Evolutionary conservation across 2,113 vertebrate genomes (phyloP).

Genomic region (Xenus cinereus): DNA sequence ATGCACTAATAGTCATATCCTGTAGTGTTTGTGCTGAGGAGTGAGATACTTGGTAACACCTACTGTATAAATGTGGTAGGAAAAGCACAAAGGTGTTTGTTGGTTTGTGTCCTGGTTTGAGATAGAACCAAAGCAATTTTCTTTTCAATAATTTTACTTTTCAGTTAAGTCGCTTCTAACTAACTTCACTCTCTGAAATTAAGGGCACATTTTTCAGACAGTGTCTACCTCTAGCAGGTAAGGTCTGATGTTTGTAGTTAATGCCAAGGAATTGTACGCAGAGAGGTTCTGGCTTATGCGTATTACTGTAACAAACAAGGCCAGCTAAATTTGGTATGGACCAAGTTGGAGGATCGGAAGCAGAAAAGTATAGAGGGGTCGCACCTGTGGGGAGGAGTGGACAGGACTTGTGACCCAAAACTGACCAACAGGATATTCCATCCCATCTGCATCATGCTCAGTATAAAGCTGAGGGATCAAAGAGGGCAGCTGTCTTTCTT

Average conservation of each 20-base stretch:
- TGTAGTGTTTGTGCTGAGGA: neutral
- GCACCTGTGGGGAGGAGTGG: neutral
- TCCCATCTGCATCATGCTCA: neutral
- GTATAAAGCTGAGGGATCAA: neutral
- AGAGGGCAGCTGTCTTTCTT: neutral
- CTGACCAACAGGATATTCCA: neutral
- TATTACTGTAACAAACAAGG: neutral
- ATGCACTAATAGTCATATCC: neutral
- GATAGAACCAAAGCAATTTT: neutral
- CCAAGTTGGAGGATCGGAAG: neutral
- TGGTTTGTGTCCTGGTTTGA: neutral
- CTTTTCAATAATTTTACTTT: neutral
- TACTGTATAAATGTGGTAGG: neutral
- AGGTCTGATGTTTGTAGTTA: neutral
- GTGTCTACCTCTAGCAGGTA: neutral
- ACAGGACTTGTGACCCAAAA: neutral
- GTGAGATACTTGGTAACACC: neutral
- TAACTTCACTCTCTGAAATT: neutral
- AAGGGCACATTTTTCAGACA: neutral
- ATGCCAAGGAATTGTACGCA: neutral
- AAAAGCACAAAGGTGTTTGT: neutral
- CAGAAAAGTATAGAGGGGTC: neutral
- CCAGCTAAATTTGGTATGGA: neutral
- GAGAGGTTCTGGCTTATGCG: neutral
- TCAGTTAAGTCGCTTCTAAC: neutral